Percentiles rank a stretch among this genome's conserved stretches.
Conservation (phyloP, 2,888 invertebrate genomes). For the Plemyria rubiginata region DNA sequence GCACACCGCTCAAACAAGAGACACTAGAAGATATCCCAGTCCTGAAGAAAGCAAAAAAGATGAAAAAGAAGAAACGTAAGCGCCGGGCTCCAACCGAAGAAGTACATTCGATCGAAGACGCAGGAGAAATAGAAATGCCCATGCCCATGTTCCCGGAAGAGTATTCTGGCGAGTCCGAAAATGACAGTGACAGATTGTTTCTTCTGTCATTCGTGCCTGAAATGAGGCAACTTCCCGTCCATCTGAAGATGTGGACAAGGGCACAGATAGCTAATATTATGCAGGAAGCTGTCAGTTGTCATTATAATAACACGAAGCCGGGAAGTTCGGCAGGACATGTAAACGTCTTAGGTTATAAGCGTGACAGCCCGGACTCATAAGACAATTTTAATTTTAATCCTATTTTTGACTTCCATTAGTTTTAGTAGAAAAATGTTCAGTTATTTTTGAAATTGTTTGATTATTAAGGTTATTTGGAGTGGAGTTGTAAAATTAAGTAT, state of each 20-base stretch:
- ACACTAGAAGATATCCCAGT: slow-evolving; percentile 6
- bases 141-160: slow-evolving; percentile 62
- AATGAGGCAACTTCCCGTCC: slow-evolving; percentile 70
- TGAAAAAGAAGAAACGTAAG: slow-evolving; percentile 50
- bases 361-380: slow-evolving; percentile 39
- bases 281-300: slow-evolving; percentile 74
- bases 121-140: slow-evolving; percentile 70
- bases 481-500: no score
- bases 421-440: no score
- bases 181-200: slow-evolving; percentile 70
- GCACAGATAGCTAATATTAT: slow-evolving; percentile 75
- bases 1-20: slow-evolving; percentile 13
- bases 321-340: slow-evolving; percentile 43
- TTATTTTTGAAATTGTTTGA: no score
- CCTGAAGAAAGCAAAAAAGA: slow-evolving; percentile 47
- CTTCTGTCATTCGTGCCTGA: slow-evolving; percentile 75
- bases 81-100: slow-evolving; percentile 40
- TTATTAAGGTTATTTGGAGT: no score
- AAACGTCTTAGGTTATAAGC: slow-evolving; percentile 54
- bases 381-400: not conserved
- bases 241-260: slow-evolving; percentile 79
- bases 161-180: slow-evolving; percentile 49
- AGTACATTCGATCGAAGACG: slow-evolving; percentile 28
- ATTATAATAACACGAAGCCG: slow-evolving; percentile 62
- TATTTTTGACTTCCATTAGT: not conserved